These are phyloP conservation scores for Lochmaea capreae DNA, from an alignment of 2,888 invertebrate genomes.

Conservation along the genomic window DNA sequence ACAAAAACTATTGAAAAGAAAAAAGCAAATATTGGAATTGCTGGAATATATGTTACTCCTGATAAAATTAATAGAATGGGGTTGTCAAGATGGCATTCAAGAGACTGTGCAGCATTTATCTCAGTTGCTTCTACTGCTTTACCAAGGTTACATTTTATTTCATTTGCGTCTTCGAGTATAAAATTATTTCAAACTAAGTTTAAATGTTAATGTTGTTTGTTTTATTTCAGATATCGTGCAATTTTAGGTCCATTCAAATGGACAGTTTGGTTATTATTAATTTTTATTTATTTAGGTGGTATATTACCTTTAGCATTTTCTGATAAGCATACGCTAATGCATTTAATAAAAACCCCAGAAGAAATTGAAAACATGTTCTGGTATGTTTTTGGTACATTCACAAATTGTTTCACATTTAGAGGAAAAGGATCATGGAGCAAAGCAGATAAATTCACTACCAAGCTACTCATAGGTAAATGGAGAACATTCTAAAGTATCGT, in stretches of 20 bases:
- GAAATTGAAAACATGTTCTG: slow-evolving; percentile 88
- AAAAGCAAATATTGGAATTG: slow-evolving; percentile 76
- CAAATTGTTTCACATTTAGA: slow-evolving; percentile 80
- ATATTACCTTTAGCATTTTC: slow-evolving; percentile 82
- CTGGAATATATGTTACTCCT: slow-evolving; percentile 77
- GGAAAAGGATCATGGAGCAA: slow-evolving; percentile 79
- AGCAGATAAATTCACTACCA: slow-evolving; percentile 76
- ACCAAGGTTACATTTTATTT: slow-evolving; percentile 69
- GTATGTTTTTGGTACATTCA: slow-evolving; percentile 88
- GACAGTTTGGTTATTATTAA: slow-evolving; percentile 82
- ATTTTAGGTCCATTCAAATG: slow-evolving; percentile 87
- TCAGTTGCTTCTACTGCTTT: slow-evolving; percentile 82
- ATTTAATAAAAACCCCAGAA: slow-evolving; percentile 75
- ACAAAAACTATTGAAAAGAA: slow-evolving; percentile 68
- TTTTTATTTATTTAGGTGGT: slow-evolving; percentile 77
- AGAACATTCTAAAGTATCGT: no score
- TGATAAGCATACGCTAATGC: slow-evolving; percentile 75
- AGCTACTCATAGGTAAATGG: slow-evolving; percentile 75
- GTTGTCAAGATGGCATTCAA: slow-evolving; percentile 74
- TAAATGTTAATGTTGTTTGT: no score
- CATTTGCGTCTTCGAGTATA: not conserved
- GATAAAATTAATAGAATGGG: slow-evolving; percentile 69
- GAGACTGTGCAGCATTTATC: slow-evolving; percentile 83
- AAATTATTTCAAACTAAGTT: no score
- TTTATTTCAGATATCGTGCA: slow-evolving; percentile 75